Evolutionary conservation across 1,140 invertebrate genomes (phyloP), one percentile per base, ranked within the genome.

Genomic region (Pseudomyrmex gracilis): DNA sequence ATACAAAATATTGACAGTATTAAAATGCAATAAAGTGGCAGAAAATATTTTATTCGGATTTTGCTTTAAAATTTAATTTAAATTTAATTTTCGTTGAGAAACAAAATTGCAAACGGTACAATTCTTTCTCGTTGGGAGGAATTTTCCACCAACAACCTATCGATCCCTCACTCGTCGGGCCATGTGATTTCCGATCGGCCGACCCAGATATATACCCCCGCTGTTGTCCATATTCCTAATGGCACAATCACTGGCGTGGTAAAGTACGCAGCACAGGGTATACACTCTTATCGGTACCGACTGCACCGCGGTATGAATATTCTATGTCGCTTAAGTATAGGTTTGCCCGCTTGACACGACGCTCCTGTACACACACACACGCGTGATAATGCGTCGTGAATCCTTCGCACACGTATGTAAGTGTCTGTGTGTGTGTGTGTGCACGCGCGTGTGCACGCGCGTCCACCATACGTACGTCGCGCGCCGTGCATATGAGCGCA

Each of bases 321-420:
- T 94, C 93, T 90, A 93, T 93, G 91, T 85, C 80, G 87, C 87
- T 90, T 92, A 91, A 93, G 92, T 93, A 93, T 92, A 92, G 91
- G 89, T 89, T 80, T 92, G 90, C 86, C 84, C 66, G 71, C 76
- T 80, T 80, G 76, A 68, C 76, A 80, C 64, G 58, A 80, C 82
- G 84, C 20, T 53, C 47, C 57, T 24, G 51, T 49, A 77, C 60
- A 49, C 60, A 49, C 60, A 49, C 24, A 53, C 49, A 22, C 63
- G 55, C 71, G 64, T 45, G 66, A 73, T 60, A 64, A 53, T 86
- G 73, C 67, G 80, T 77, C 73, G 63, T 74, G 70, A 66, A 53
- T 78, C 74, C 67, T 45, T 53, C 34, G 58, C 68, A 12, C 63
- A 12, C 63, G 51, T 80, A 47, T 77, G 73, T 45, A 64, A 4